A percentile compares a stretch with the other conserved stretches of the same genome.
Evolutionary conservation across 1,140 invertebrate genomes (phyloP).

Genomic region (Drosophila biarmipes): DNA sequence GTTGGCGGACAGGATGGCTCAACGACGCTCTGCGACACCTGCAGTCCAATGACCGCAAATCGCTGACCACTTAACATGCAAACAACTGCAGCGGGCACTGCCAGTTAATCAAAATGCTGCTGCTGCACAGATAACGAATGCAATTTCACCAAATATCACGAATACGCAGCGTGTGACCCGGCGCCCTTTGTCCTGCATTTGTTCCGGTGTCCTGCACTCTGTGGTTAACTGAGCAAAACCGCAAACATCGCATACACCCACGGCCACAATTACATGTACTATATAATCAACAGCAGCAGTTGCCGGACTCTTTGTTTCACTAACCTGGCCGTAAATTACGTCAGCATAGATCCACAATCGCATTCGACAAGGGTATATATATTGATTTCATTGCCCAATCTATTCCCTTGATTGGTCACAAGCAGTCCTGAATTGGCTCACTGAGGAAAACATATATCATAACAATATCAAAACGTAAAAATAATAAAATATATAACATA

Average conservation of each 20-base stretch:
- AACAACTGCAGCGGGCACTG: constrained; percentile 22
- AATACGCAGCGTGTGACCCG: constrained; percentile 63
- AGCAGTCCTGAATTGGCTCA: neutral
- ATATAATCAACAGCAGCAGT: constrained; percentile 20
- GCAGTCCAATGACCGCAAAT: constrained; percentile 53
- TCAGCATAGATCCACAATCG: constrained; percentile 13
- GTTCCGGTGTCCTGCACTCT: constrained; percentile 13
- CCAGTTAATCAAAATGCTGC: constrained; percentile 55
- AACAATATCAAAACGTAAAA: neutral
- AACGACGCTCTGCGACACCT: constrained; percentile 35
- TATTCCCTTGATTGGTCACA: constrained; percentile 17
- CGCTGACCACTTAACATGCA: constrained; percentile 65
- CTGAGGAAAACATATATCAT: neutral
- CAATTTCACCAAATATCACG: constrained; percentile 50
- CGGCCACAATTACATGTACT: constrained; percentile 18
- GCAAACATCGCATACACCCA: constrained; percentile 13
- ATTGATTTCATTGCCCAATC: constrained; percentile 19
- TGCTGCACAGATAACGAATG: constrained; percentile 56
- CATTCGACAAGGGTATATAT: constrained; percentile 8
- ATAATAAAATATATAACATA: neutral
- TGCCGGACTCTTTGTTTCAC: constrained; percentile 21
- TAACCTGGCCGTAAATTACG: constrained; percentile 56
- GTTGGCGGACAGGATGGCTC: neutral
- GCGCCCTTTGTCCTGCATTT: neutral
- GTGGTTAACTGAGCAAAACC: constrained; percentile 6